These are phyloP conservation scores for Alca torda DNA, from an alignment of 2,797 vertebrate species.

Conservation along the genomic window DNA sequence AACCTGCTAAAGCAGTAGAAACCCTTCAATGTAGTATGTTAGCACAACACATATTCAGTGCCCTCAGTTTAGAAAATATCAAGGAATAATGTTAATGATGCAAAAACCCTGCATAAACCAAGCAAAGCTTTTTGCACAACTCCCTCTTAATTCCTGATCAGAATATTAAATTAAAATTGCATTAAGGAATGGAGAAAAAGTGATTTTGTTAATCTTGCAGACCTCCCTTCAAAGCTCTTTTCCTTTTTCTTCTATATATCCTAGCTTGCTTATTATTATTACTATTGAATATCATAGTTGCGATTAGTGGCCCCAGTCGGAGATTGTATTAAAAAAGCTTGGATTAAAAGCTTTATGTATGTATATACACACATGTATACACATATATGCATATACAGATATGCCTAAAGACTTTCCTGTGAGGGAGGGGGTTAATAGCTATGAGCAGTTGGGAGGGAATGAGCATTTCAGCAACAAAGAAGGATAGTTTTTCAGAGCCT, in stretches of 20 bases:
- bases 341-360: neutral
- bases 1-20: neutral
- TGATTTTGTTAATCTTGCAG: constrained; percentile 6
- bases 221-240: neutral
- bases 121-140: constrained; percentile 11
- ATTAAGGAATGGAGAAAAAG: neutral
- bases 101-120: constrained; percentile 13
- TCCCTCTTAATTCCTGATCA: constrained; percentile 26
- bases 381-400: neutral
- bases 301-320: neutral
- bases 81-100: constrained; percentile 2
- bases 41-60: neutral
- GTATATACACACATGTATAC: no score
- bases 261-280: neutral
- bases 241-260: neutral
- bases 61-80: neutral
- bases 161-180: constrained; percentile 35
- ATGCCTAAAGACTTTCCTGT: neutral
- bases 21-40: neutral
- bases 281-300: neutral
- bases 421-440: neutral
- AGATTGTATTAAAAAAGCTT: neutral
- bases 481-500: neutral
- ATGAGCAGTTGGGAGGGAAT: neutral
- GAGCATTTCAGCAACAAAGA: neutral